Percentiles rank a stretch among this genome's conserved stretches.
Conservation (phyloP, 2,797 vertebrate genomes). For the Falco rusticolus region DNA sequence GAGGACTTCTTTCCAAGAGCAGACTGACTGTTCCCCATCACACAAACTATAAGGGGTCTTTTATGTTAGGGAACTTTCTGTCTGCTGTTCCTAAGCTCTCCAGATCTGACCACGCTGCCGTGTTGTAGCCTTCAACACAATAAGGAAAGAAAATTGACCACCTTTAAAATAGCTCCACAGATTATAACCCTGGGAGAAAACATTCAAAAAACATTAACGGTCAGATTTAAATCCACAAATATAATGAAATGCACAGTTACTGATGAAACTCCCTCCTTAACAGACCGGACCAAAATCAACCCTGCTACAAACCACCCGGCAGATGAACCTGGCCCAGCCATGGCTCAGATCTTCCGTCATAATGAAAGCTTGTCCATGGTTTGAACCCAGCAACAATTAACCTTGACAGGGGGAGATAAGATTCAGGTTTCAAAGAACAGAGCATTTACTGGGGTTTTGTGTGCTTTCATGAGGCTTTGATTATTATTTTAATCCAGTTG, state of each 20-base stretch:
- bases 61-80: background rate
- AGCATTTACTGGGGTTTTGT: background rate
- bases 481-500: conserved; percentile 60
- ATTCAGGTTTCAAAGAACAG: conserved; percentile 46
- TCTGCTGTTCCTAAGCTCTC: background rate
- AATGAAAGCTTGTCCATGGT: conserved; percentile 43
- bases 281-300: background rate
- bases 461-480: conserved; percentile 16
- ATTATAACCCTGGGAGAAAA: background rate
- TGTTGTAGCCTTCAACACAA: background rate
- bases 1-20: background rate
- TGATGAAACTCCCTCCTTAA: background rate
- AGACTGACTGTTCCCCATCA: background rate
- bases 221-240: background rate
- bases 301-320: background rate
- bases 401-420: conserved; percentile 46
- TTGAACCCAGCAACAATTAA: conserved; percentile 59
- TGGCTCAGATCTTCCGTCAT: background rate
- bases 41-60: background rate
- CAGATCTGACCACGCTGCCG: background rate
- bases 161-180: background rate
- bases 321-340: background rate
- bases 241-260: background rate
- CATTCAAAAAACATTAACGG: background rate
- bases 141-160: background rate